Evolutionary conservation across 2,113 vertebrate genomes (phyloP).

Genomic region (Gopherus evgoodei): DNA sequence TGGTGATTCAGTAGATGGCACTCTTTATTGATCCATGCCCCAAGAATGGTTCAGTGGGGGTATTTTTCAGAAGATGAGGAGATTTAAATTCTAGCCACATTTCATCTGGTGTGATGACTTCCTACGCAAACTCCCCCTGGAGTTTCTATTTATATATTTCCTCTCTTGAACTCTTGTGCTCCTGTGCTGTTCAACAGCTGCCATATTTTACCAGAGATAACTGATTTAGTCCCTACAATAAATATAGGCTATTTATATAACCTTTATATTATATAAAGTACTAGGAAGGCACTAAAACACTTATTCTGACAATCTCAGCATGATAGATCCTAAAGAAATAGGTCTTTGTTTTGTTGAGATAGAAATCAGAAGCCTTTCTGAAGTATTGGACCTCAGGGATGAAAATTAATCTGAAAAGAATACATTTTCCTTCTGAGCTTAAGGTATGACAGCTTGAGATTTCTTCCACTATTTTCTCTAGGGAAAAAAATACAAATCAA

Average conservation of each 20-base stretch:
- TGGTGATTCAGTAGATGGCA: neutral
- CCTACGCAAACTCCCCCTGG: neutral
- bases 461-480: neutral
- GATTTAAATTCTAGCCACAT: neutral
- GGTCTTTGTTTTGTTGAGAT: neutral
- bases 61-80: neutral
- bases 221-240: neutral
- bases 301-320: neutral
- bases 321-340: slow-evolving; percentile 4
- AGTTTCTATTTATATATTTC: neutral
- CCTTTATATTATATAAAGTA: accelerated
- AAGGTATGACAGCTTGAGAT: neutral
- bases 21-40: neutral
- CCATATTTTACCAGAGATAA: neutral
- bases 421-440: neutral
- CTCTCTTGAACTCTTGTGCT: neutral
- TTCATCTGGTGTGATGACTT: neutral
- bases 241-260: accelerated
- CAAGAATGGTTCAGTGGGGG: neutral
- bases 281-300: neutral
- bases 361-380: neutral
- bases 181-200: neutral
- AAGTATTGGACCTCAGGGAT: neutral
- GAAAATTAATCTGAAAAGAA: neutral
- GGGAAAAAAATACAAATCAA: neutral